A percentile compares a stretch with the other conserved stretches of the same genome.
Conservation (phyloP, 2,888 invertebrate species). For the Laothoe populi region DNA sequence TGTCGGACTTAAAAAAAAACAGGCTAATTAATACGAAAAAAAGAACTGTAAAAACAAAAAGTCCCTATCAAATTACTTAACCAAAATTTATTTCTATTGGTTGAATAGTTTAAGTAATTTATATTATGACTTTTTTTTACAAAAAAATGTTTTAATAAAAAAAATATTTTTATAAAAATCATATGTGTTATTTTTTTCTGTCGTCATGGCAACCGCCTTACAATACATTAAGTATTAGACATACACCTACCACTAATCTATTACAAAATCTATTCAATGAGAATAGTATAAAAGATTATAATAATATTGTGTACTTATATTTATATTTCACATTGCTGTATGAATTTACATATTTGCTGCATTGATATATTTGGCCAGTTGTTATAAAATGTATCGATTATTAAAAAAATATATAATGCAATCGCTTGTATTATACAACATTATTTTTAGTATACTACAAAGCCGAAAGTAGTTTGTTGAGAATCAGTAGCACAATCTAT, state of each 20-base stretch:
- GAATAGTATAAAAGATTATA: conserved; percentile 67
- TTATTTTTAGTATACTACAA: neutral
- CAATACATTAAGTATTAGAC: conserved; percentile 26
- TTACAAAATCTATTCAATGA: conserved; percentile 65
- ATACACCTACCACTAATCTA: conserved; percentile 50
- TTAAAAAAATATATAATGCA: neutral
- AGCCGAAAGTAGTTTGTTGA: no score
- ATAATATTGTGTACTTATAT: conserved; percentile 47
- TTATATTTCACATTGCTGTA: conserved; percentile 25
- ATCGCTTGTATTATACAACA: neutral
- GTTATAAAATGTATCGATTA: conserved; percentile 7
- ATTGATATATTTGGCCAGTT: conserved; percentile 11
- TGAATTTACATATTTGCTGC: conserved; percentile 25
- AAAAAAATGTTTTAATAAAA: no score
- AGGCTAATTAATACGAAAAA: no score
- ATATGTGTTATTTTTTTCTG: neutral
- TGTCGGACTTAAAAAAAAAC: no score
- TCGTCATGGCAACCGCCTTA: conserved; percentile 34
- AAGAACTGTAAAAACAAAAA: no score
- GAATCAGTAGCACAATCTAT: no score
- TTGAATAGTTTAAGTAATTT: no score
- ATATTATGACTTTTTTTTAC: no score
- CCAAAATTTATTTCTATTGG: no score
- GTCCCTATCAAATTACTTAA: no score
- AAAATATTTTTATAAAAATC: no score